phyloP scores from a whole-genome alignment of 2,113 vertebrate genomes.

The Capra hircus region DNA sequence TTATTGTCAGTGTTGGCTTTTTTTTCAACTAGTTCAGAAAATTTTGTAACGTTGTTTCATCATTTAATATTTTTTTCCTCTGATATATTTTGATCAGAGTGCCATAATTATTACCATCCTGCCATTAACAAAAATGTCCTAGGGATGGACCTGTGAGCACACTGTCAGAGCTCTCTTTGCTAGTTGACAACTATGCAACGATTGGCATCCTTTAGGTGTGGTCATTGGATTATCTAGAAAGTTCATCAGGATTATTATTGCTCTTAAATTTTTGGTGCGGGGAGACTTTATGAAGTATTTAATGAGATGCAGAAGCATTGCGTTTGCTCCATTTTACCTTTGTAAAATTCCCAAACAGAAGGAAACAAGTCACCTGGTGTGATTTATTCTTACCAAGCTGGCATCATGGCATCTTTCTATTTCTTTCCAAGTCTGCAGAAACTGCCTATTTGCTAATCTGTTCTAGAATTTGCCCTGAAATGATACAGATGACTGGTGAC shows the following conservation, averaged over 20 bases:
- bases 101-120: neutral
- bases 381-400: neutral
- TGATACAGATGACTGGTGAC: neutral
- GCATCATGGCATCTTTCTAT: neutral
- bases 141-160: neutral
- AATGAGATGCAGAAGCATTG: neutral
- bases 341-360: neutral
- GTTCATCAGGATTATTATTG: neutral
- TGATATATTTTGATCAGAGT: neutral
- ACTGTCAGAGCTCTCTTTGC: neutral
- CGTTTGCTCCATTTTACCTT: neutral
- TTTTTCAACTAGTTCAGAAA: neutral
- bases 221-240: neutral
- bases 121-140: neutral
- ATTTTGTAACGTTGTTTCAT: neutral
- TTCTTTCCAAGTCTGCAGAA: neutral
- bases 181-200: neutral
- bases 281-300: neutral
- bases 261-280: neutral
- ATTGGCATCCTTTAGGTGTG: neutral
- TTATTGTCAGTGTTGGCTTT: neutral
- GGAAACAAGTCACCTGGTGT: neutral
- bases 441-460: neutral
- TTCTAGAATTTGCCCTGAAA: constrained; percentile 11
- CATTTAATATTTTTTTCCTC: neutral